Conservation (phyloP, 2,888 invertebrate species). For the Sphinx pinastri region DNA sequence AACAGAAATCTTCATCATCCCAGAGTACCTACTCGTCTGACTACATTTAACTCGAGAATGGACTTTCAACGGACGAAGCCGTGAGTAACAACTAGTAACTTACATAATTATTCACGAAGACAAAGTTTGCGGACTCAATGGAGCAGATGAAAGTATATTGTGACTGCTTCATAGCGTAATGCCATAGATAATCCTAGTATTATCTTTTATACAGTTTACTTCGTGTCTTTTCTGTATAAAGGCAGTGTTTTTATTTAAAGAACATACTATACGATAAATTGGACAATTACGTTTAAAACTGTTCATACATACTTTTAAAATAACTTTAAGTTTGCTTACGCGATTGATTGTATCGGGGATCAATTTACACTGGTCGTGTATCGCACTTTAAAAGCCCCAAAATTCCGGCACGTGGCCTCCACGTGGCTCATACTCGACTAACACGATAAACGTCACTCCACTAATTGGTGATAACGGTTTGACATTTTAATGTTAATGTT, state of each 20-base stretch:
- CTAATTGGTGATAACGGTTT: constrained; percentile 68
- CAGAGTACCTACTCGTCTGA: too few species aligned
- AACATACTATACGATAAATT: neutral
- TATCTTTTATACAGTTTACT: too few species aligned
- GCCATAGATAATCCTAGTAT: too few species aligned
- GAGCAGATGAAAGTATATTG: too few species aligned
- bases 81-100: too few species aligned
- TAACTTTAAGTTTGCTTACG: neutral
- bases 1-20: too few species aligned
- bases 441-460: constrained; percentile 71
- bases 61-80: too few species aligned
- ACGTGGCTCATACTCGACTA: constrained; percentile 60
- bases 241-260: neutral
- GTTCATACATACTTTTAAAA: neutral
- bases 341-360: constrained; percentile 26
- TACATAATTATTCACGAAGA: too few species aligned
- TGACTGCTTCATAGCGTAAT: too few species aligned
- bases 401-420: constrained; percentile 63
- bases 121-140: too few species aligned
- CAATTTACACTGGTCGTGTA: constrained; percentile 35
- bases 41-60: too few species aligned
- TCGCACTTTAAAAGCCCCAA: constrained; percentile 53
- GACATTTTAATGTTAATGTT: constrained; percentile 44
- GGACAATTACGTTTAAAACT: neutral
- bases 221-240: too few species aligned